Percentiles rank a stretch among this genome's conserved stretches.
Evolutionary conservation across 2,113 vertebrate genomes (phyloP).

Genomic region (Capricornis sumatraensis): DNA sequence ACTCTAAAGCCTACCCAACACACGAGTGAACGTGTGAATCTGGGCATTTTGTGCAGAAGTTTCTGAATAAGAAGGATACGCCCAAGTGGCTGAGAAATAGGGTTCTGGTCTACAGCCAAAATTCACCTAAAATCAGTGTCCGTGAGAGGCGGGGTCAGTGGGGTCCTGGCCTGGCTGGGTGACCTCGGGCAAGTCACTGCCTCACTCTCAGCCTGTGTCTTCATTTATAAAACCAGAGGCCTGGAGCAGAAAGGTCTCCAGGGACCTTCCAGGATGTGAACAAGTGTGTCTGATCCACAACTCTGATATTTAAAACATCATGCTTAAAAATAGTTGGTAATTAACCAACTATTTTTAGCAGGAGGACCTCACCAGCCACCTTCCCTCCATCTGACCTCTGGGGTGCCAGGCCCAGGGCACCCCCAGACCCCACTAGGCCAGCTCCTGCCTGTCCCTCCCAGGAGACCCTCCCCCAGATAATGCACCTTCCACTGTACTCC

Average conservation of each 20-base stretch:
- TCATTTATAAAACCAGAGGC: neutral
- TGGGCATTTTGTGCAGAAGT: neutral
- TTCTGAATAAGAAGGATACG: neutral
- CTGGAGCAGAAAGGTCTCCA: neutral
- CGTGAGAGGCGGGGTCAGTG: fast-evolving
- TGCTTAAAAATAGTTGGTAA: neutral
- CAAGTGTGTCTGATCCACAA: neutral
- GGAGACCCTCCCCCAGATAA: neutral
- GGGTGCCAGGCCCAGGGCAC: neutral
- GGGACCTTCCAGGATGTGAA: neutral
- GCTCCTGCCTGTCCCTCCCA: neutral
- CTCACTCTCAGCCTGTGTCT: neutral
- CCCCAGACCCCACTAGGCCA: neutral
- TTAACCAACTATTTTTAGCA: neutral
- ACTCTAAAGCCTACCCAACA: neutral
- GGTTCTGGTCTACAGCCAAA: too few relatives aligned
- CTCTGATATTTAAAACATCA: neutral
- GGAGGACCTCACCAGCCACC: neutral
- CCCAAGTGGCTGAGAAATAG: neutral
- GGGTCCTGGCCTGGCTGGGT: neutral
- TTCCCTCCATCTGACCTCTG: neutral
- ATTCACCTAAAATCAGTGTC: neutral
- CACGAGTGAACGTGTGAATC: neutral
- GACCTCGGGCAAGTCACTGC: neutral
- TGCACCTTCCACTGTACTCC: neutral